phyloP scores from a whole-genome alignment of 2,888 invertebrate species.

The Acronicta psi region DNA sequence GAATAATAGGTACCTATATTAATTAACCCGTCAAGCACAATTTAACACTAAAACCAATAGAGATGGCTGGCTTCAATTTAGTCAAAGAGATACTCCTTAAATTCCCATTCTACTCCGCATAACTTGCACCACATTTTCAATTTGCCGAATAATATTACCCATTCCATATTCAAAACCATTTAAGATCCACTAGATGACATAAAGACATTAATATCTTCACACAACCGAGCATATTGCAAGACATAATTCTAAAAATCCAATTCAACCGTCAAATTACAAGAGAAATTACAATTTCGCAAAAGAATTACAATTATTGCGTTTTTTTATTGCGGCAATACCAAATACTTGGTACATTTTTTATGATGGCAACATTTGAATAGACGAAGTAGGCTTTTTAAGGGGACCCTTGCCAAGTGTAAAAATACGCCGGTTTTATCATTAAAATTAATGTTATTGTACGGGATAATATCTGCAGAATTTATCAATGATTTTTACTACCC shows the following conservation, averaged over 20 bases:
- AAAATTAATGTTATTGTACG: conserved; percentile 84
- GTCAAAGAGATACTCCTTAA: too few relatives aligned
- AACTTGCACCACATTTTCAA: too few relatives aligned
- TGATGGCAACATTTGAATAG: conserved; percentile 77
- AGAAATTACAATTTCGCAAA: conserved; percentile 77
- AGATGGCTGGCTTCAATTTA: too few relatives aligned
- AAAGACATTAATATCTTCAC: conserved; percentile 8
- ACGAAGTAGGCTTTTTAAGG: conserved; percentile 70
- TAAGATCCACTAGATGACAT: conserved; percentile 8
- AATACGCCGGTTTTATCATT: conserved; percentile 78
- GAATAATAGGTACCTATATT: too few relatives aligned
- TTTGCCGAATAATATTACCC: not conserved
- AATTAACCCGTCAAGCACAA: too few relatives aligned
- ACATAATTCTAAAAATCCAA: conserved; percentile 63
- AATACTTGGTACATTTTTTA: conserved; percentile 78
- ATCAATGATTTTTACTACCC: conserved; percentile 13
- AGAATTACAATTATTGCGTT: conserved; percentile 78
- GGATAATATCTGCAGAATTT: conserved; percentile 52
- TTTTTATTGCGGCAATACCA: conserved; percentile 73
- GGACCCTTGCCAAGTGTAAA: conserved; percentile 70
- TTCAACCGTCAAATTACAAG: conserved; percentile 78
- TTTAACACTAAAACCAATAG: too few relatives aligned
- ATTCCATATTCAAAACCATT: conserved; percentile 22
- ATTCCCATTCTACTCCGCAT: too few relatives aligned
- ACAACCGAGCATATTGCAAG: conserved; percentile 40